Base-by-base conservation (phyloP, 2,888 invertebrate species). In the Xanthostigma xanthostigma region DNA sequence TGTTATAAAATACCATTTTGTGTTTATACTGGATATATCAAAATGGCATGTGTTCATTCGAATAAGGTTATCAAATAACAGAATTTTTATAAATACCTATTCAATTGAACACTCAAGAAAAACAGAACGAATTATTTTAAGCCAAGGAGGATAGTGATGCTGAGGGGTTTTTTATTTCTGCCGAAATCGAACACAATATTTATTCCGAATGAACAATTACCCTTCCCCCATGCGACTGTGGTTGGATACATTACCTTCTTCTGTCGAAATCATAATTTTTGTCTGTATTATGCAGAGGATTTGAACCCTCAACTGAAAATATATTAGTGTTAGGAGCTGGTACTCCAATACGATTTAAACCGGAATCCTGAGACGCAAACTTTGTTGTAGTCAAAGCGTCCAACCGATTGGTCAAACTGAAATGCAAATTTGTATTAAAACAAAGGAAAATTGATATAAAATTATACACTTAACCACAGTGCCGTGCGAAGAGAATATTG, bases 281-380 rank as follows among this genome's bases (percentile, higher is more conserved):
- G 49, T 68, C 65, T 51, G 73, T 73, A 56, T 77, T 79, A 71
- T 76, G 81, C 27, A 83, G 75, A 2, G 83, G 82, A 67, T 83
- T 83, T 44, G 82, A 78, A 13, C 83, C 83, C 59, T 81, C 80
- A 2, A 74, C 64, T 0, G 83, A 78, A 64, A 80, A 79, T 54
- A 76, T 75, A 67, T 85, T 85, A 44, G 83, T 81, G 38, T 77
- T 79, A 9, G 84, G 84, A 1, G 71, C 67, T 34, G 61, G 59
- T n/a, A 61, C 66, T 56, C 69, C 76, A 11, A 64, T 64, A 56
- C 73, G 71, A 65, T 78, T 79, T 52, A 76, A 64, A 2, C 73
- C 76, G 0, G 78, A 78, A 53, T 76, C 76, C 56, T 75, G 68
- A 0, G 81, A 81, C 1, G 78, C 79, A 62, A 79, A 81, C 57